Conservation (phyloP, 2,797 vertebrate species). For the Merluccius polli region DNA sequence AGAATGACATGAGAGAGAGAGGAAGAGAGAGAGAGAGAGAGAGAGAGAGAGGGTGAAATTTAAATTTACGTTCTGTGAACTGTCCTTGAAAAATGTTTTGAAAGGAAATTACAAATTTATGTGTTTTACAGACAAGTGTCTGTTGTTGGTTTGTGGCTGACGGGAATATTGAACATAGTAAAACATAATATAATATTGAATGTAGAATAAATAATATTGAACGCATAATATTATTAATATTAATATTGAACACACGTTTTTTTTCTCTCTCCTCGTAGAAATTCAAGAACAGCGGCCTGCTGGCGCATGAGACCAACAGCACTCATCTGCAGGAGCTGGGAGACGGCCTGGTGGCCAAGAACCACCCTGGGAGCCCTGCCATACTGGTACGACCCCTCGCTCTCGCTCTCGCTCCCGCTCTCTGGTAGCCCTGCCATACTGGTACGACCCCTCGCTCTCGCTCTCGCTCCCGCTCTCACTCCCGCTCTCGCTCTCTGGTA, state of each 20-base stretch:
- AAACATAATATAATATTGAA: no score
- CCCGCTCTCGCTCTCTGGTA: no score
- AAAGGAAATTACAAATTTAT: neutral
- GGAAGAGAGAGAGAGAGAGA: no score
- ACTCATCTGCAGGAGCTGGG: constrained; percentile 77
- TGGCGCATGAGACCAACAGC: constrained; percentile 79
- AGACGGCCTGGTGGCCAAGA: constrained; percentile 68
- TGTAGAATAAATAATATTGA: neutral
- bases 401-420: no score
- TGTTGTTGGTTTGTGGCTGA: neutral
- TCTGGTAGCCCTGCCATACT: no score
- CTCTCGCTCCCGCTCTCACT: no score
- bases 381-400: constrained; percentile 69
- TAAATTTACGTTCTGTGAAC: neutral
- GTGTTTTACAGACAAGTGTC: neutral
- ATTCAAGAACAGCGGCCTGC: constrained; percentile 82
- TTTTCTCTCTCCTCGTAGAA: constrained; percentile 63
- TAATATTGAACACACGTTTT: no score
- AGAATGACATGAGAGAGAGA: neutral
- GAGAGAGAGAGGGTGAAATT: neutral
- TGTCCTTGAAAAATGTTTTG: no score
- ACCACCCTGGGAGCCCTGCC: constrained; percentile 78
- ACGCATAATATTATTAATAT: neutral
- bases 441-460: no score
- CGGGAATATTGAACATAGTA: no score